Conservation (phyloP, 2,888 invertebrate genomes). For the Archips xylosteana region DNA sequence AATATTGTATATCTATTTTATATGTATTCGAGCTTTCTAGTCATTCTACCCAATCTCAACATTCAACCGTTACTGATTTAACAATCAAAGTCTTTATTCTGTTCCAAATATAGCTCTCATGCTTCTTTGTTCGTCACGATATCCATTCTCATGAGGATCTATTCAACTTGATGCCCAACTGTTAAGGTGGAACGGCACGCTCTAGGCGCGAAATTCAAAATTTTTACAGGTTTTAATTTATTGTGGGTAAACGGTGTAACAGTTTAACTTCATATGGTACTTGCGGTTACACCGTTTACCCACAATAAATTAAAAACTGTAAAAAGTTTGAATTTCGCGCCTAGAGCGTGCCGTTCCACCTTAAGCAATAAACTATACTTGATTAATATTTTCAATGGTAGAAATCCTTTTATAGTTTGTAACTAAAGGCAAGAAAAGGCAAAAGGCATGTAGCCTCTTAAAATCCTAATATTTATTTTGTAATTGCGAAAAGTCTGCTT, state of each 20-base stretch:
- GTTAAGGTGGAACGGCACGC: no score
- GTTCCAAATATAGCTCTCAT: constrained; percentile 15
- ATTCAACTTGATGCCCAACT: constrained; percentile 13
- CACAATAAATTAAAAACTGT: no score
- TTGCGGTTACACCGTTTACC: no score
- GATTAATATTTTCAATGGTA: not conserved
- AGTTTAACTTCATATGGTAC: no score
- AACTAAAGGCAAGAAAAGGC: not conserved
- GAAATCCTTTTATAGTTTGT: not conserved
- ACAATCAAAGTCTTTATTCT: constrained; percentile 14
- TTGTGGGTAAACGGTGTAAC: no score
- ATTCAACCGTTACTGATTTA: constrained; percentile 5
- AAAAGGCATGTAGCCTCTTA: not conserved
- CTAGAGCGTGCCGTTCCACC: no score
- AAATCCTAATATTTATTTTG: not conserved
- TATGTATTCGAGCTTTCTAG: not conserved
- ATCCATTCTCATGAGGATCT: not conserved
- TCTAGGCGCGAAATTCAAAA: no score
- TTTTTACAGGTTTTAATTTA: no score
- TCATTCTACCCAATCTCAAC: not conserved
- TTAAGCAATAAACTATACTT: not conserved
- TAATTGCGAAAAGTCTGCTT: not conserved
- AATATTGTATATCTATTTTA: not conserved
- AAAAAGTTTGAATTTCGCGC: no score
- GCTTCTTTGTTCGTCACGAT: constrained; percentile 5